Percentiles rank a stretch among this genome's conserved stretches.
phyloP scores from a whole-genome alignment of 1,140 invertebrate genomes.

The Drosophila repletoides region DNA sequence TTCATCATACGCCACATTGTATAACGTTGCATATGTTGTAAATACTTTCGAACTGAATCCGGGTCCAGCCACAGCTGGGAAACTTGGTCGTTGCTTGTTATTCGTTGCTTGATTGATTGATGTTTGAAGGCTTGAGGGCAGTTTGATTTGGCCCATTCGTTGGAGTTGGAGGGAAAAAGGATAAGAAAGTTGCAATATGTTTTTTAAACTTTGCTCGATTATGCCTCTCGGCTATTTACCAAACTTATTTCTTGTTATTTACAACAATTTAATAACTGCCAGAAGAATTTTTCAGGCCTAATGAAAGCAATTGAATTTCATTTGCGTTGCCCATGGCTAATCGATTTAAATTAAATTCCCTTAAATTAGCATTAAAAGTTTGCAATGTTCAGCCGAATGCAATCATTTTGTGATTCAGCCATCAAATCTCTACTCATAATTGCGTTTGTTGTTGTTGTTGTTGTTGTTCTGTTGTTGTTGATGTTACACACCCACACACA shows the following conservation, averaged over 20 bases:
- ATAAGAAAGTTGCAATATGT: slow-evolving; percentile 74
- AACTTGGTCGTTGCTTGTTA: slow-evolving; percentile 10
- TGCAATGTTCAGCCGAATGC: slow-evolving; percentile 32
- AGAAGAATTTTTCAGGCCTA: slow-evolving; percentile 18
- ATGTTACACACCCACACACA: background rate
- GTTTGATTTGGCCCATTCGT: slow-evolving; percentile 46
- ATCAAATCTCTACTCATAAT: slow-evolving; percentile 40
- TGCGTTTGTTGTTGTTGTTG: slow-evolving; percentile 14
- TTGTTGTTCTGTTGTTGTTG: background rate
- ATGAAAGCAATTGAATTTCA: slow-evolving; percentile 39
- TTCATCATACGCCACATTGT: slow-evolving; percentile 66
- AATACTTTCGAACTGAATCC: slow-evolving; percentile 56
- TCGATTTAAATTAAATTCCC: slow-evolving; percentile 57
- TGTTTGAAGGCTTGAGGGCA: slow-evolving; percentile 59
- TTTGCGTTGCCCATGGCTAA: background rate
- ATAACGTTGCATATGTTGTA: slow-evolving; percentile 76
- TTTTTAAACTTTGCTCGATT: slow-evolving; percentile 54
- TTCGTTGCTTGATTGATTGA: slow-evolving; percentile 65
- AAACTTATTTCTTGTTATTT: slow-evolving; percentile 50
- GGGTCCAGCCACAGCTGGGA: slow-evolving; percentile 56
- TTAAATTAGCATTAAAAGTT: slow-evolving; percentile 67
- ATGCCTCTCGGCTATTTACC: slow-evolving; percentile 46
- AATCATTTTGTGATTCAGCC: slow-evolving; percentile 53
- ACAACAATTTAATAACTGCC: slow-evolving; percentile 60
- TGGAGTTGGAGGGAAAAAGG: slow-evolving; percentile 39